Evolutionary conservation across 2,113 vertebrate genomes (phyloP), one percentile per base, ranked within the genome.

Genomic region (Merops nubicus): DNA sequence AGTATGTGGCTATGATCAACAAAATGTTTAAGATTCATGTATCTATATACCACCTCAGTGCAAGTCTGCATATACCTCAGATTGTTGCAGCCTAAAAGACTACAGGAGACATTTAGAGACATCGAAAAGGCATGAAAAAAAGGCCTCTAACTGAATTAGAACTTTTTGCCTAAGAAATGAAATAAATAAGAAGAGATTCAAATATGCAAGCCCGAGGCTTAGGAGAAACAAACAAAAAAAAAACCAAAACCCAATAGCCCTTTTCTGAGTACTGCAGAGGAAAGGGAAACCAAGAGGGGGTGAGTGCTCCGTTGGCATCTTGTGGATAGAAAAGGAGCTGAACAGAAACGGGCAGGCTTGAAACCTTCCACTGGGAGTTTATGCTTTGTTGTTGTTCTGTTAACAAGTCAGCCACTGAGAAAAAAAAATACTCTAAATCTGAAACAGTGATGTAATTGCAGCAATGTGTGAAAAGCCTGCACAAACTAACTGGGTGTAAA

Each of bases 161-260:
- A 65, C 12, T 59, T 91, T 89, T 91, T 88, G 65, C 47, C 12
- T 59, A 82, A 94, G 76, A 77, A 86, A 80, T 53, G 3, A 80
- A 80, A 69, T 54, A 63, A 93, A 68, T 82, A 85, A 80, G 63
- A 96, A 92, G 20, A 81, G 25, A 87, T 63, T 84, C 42, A 93
- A 93, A 87, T 80, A 78, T 59, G n/a, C 42, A 78, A 70, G 73
- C 65, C 69, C 31, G 40, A 84, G 69, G 84, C 77, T 81, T 85
- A 63, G 60, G 47, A 85, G 25, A 45, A 68, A 64, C 31, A 42
- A n/a, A 36, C 65, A 5, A 31, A 28, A 12, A 19, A 36, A 36
- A 60, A 38, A 36, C 59, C 23, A 60, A 34, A 60, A 23, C 12
- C 22, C 45, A 50, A n/a, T 25, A 85, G 9, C 5, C 31, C 50